Evolutionary conservation across 2,888 invertebrate genomes (phyloP), one percentile per base, ranked within the genome.

Genomic region (Oithona nana): DNA sequence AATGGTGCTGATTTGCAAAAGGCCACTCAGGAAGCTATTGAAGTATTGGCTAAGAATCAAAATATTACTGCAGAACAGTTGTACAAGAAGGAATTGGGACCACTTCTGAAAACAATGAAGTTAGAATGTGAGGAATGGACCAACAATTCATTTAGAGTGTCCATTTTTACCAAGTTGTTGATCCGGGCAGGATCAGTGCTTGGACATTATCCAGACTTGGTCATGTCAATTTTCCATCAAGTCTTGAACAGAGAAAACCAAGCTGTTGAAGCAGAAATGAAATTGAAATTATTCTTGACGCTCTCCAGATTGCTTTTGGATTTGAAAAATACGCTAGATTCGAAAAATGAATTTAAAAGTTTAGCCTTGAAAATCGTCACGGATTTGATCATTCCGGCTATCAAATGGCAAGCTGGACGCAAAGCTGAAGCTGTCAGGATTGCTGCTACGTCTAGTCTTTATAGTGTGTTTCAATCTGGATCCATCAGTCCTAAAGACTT

Each of bases 381-480:
- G n/a, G 57, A 29, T 16, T 22, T 57, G 22, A 31, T 57, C 11
- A 20, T 30, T 22, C 57, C 57, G n/a, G 30, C 29, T 31, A 22
- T 57, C 22, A 31, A 57, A 22, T 57, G 57, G 57, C n/a, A 26
- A 20, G 30, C 57, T 1, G 57, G 57, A 6, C 30, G 39, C 20
- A 57, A 57, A 31, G 57, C 57, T 57, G 30, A 57, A 57, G 57
- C 57, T 31, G 57, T 57, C 1, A 6, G 57, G 31, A 20, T 30
- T 1, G 57, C 30, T 6, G 30, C 57, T 29, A 39, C 31, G 4
- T 30, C 57, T 24, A 20, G 20, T 6, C 30, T 57, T 11, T 57
- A 22, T 20, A 31, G 57, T 29, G 20, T 57, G 4, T 57, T 57
- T 3, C 30, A 6, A 29, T 31, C 57, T n/a, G 28, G 28, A 30